Conservation (phyloP, 1,140 invertebrate species). For the Hermetia illucens region DNA sequence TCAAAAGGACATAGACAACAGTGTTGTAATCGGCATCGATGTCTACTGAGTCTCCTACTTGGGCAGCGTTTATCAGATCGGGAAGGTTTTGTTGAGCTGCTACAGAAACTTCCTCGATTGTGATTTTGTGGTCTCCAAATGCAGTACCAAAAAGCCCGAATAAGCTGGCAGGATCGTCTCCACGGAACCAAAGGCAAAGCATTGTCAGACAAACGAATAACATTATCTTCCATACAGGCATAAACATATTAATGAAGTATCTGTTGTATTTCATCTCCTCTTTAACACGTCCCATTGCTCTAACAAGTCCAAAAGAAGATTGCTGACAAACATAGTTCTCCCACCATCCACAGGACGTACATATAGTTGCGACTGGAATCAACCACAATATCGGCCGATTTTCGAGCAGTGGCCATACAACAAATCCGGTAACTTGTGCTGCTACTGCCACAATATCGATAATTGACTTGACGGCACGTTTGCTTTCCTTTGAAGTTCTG, state of each 20-base stretch:
- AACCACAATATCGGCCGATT: constrained; percentile 60
- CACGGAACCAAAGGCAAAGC: constrained; percentile 56
- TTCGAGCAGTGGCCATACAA: constrained; percentile 75
- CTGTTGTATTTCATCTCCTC: constrained; percentile 63
- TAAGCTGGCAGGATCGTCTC: constrained; percentile 59
- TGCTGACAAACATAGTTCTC: constrained; percentile 85
- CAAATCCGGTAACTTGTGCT: constrained; percentile 75
- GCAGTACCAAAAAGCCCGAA: constrained; percentile 60
- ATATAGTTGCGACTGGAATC: constrained; percentile 65
- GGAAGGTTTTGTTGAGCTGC: constrained; percentile 40
- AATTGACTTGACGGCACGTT: constrained; percentile 61
- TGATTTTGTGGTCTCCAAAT: constrained; percentile 64
- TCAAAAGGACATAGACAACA: constrained; percentile 61
- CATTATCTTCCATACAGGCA: constrained; percentile 79
- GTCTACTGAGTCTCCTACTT: constrained; percentile 52
- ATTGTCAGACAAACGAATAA: constrained; percentile 61
- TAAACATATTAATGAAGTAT: constrained; percentile 79
- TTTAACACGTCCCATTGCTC: constrained; percentile 64
- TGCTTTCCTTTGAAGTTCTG: constrained; percentile 63
- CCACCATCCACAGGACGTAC: constrained; percentile 90
- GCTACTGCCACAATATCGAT: constrained; percentile 69
- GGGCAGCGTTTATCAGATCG: constrained; percentile 54
- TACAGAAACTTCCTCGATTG: constrained; percentile 53
- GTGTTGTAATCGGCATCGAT: constrained; percentile 54
- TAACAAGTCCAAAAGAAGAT: constrained; percentile 66